Base-by-base conservation (phyloP, 2,888 invertebrate species). In the Drosophila incognita region DNA sequence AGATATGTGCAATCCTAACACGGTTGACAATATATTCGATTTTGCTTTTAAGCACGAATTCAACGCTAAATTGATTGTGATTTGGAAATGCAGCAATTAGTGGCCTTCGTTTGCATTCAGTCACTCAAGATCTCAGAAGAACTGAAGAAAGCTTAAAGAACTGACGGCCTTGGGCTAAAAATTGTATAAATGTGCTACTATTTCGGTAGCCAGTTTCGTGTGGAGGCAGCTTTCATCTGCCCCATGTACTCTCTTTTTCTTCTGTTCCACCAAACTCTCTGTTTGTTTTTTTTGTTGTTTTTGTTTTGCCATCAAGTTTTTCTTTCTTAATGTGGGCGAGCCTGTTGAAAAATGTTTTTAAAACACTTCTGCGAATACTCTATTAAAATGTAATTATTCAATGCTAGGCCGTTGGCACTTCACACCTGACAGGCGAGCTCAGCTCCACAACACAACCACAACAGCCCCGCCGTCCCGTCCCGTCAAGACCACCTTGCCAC, bases 331-430 rank as follows among this genome's bases (percentile, higher is more conserved):
- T 66, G 56, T 52, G 56, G 38, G 57, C 29, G 53, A 36, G 38
- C 54, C 31, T 56, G 76, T 62, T 71, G 74, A 67, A 71, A 81
- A 81, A 74, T 86, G 86, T 86, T 86, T 83, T 81, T 61, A 81
- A 86, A 83, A 74, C 81, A 83, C 81, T 86, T 81, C 53, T 53
- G 69, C 74, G 81, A 76, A 81, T 82, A 83, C 87, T 90, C 90
- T 87, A 90, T 90, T 89, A 87, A 90, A 90, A 89, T 83, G 90
- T 87, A 90, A 91, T 90, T 90, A 90, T 90, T 90, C 89, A 90
- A 75, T 80, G 87, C 82, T 86, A 81, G 79, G 87, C 81, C 84
- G 82, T 67, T 80, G 82, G 73, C 83, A 86, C 84, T 87, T 87
- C 74, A 73, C 84, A 84, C 84, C 82, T 83, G 79, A 73, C 69